phyloP scores from a whole-genome alignment of 1,140 invertebrate genomes.

The Drosophila saltans region DNA sequence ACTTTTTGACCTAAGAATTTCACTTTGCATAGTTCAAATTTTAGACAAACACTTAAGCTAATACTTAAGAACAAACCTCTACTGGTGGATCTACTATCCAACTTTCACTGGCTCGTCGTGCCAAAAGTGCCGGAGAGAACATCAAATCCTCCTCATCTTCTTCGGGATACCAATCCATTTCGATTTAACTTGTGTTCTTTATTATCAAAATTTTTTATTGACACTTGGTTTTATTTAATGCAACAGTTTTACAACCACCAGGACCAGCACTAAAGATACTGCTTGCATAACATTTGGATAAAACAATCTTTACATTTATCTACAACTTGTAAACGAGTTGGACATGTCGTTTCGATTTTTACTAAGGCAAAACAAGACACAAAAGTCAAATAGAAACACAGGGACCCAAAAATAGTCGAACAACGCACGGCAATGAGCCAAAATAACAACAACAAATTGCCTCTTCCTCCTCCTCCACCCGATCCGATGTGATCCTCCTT shows the following conservation, averaged over 20 bases:
- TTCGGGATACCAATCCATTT: conserved; percentile 87
- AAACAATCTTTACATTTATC: conserved; percentile 26
- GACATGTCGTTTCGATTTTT: conserved; percentile 64
- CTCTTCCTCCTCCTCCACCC: conserved; percentile 19
- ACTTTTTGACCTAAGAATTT: no score
- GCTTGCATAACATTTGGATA: conserved; percentile 63
- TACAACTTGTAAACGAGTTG: conserved; percentile 74
- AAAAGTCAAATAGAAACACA: conserved; percentile 17
- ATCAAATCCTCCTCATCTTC: conserved; percentile 92
- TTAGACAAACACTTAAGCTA: no score
- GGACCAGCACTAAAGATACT: background rate
- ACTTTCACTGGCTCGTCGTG: conserved; percentile 91
- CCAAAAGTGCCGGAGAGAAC: conserved; percentile 92
- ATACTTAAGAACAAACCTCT: conserved; percentile 84
- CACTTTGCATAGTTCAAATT: no score
- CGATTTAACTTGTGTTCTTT: background rate
- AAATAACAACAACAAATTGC: conserved; percentile 52
- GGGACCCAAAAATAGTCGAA: conserved; percentile 67
- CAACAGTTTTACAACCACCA: conserved; percentile 17
- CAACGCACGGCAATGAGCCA: conserved; percentile 67
- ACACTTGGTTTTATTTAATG: background rate
- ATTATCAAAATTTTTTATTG: background rate
- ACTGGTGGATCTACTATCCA: conserved; percentile 93
- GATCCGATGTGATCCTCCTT: background rate
- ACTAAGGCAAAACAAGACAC: conserved; percentile 36